Base-by-base conservation (phyloP, 2,113 vertebrate genomes). In the Pteronura brasiliensis region DNA sequence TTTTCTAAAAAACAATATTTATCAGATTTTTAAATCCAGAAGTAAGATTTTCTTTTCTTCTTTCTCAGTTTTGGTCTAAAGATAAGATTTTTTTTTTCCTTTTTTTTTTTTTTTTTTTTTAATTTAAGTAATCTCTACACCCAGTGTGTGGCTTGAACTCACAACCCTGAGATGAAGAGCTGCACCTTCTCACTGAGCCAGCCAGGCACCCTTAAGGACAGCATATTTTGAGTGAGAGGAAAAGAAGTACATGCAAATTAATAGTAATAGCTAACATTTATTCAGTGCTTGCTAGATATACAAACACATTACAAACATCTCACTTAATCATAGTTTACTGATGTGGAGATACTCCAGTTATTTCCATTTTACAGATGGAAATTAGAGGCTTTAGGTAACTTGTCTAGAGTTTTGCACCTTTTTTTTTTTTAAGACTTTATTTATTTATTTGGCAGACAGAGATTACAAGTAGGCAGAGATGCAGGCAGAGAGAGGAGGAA, bases 21-120 rank as follows among this genome's bases (percentile, higher is more conserved):
- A 87, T 77, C 90, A 98, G 72, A 88, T 98, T 86, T 67, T 96
- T 96, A 88, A 12, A 97, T 96, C 65, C 86, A 95, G 74, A 81
- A 88, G 84, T 52, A 96, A 82, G 39, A 15, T 88, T 34, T 29
- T 67, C 18, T 97, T 87, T 5, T 63, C 61, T 83, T 93, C 18
- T 95, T 55, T 72, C 18, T 92, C 88, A 34, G 6, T 67, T 36
- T 86, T 23, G 42, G 87, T 96, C 29, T 63, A 85, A 93, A 59
- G 72, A 86, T 31, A 83, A 34, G 4, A 4, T 12, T 29, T 63
- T 63, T 67, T 67, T 52, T 52, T 1, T 1, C 3, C 6, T 42
- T 42, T 42, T 12, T 29, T 63, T 63, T 67, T 67, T 63, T 67
- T 67, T 3, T 4, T n/a, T 69, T 69, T n/a, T n/a, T 20, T 4